phyloP scores from a whole-genome alignment of 1,140 invertebrate genomes.

The Leptinotarsa texana region DNA sequence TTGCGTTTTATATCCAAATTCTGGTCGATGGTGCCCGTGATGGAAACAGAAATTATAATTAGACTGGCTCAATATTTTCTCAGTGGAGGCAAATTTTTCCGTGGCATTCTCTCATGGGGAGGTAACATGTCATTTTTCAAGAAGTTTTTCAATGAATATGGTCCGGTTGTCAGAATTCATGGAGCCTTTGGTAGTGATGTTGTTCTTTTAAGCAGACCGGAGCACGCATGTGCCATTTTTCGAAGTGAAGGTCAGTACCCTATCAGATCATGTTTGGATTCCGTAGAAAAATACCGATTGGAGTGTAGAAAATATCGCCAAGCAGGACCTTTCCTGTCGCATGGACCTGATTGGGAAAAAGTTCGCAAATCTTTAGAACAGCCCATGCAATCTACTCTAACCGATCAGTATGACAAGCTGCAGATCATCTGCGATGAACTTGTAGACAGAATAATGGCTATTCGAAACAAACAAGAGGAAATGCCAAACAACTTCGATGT shows the following conservation, averaged over 20 bases:
- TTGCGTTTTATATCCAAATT: slow-evolving; percentile 62
- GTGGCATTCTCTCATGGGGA: slow-evolving; percentile 50
- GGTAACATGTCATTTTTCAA: slow-evolving; percentile 49
- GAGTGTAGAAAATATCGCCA: slow-evolving; percentile 61
- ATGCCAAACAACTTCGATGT: slow-evolving; percentile 61
- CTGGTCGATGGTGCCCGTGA: slow-evolving; percentile 63
- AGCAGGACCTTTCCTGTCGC: slow-evolving; percentile 55
- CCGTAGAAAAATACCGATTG: slow-evolving; percentile 63
- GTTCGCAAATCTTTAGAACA: slow-evolving; percentile 58
- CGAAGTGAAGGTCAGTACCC: slow-evolving; percentile 62
- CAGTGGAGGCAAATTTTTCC: slow-evolving; percentile 60
- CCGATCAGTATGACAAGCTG: slow-evolving; percentile 52
- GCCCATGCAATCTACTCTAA: slow-evolving; percentile 57
- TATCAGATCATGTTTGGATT: slow-evolving; percentile 64
- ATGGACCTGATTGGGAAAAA: slow-evolving; percentile 63
- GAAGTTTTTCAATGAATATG: slow-evolving; percentile 65
- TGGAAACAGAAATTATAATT: slow-evolving; percentile 66
- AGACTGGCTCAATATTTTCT: slow-evolving; percentile 62
- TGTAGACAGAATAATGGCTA: slow-evolving; percentile 52
- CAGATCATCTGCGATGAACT: slow-evolving; percentile 58
- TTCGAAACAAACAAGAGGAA: slow-evolving; percentile 66
- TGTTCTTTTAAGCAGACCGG: slow-evolving; percentile 63
- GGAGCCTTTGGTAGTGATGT: slow-evolving; percentile 65
- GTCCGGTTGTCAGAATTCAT: slow-evolving; percentile 65
- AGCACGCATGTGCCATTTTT: slow-evolving; percentile 65